phyloP scores from a whole-genome alignment of 2,113 vertebrate species.

The Poecilia latipinna region DNA sequence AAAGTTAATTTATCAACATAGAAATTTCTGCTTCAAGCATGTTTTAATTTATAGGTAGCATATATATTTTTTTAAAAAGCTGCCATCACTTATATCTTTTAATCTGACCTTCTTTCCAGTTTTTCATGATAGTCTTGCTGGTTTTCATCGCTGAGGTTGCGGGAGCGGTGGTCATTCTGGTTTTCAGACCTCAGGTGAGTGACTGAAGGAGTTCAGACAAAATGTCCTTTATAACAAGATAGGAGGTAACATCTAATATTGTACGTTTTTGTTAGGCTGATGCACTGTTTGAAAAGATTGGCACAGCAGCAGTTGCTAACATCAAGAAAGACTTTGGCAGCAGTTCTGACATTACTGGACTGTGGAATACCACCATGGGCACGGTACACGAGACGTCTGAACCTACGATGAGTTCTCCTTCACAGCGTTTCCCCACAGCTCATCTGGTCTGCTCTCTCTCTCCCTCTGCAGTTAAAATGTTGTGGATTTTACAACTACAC shows the following conservation, averaged over 20 bases:
- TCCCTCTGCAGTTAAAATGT: constrained; percentile 74
- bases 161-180: constrained; percentile 81
- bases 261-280: constrained; percentile 64
- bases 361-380: constrained; percentile 82
- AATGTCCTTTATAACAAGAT: background rate
- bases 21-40: background rate
- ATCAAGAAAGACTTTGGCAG: constrained; percentile 75
- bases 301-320: constrained; percentile 48
- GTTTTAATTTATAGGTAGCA: too few relatives aligned
- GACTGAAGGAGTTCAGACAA: background rate
- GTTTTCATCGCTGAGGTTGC: constrained; percentile 84
- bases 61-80: background rate
- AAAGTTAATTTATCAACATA: background rate
- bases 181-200: constrained; percentile 83
- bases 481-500: constrained; percentile 82
- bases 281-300: constrained; percentile 67
- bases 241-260: background rate
- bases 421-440: background rate
- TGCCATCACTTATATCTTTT: background rate
- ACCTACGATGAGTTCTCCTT: background rate
- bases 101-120: constrained; percentile 63
- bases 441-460: background rate
- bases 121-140: constrained; percentile 81
- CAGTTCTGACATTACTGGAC: constrained; percentile 67
- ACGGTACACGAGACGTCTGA: constrained; percentile 55